These are phyloP conservation scores for Pseudochromis fuscus DNA, from an alignment of 2,797 vertebrate species.

Conservation along the genomic window DNA sequence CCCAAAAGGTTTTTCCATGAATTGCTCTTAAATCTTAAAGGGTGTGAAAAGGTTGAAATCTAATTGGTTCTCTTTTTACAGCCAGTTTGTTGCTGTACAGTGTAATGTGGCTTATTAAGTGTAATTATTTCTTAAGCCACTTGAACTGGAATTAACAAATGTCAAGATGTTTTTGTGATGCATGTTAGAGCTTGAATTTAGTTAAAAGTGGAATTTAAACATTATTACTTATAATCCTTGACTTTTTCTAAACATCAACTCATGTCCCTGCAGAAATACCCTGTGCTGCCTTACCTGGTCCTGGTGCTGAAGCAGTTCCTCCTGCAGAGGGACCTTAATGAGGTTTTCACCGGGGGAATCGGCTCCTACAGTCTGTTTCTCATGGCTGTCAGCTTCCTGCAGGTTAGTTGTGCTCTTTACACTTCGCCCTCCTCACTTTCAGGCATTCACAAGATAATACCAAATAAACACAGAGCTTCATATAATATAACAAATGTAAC, in stretches of 20 bases:
- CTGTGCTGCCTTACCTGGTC: slow-evolving; percentile 96
- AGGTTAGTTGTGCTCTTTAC: slow-evolving; percentile 85
- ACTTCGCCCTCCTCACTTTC: not conserved
- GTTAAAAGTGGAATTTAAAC: too few species aligned
- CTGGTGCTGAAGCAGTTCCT: slow-evolving; percentile 99
- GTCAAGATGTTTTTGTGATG: not conserved
- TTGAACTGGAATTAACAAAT: not conserved
- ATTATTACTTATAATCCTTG: not conserved
- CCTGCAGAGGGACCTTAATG: slow-evolving; percentile 97
- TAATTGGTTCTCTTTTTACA: not conserved
- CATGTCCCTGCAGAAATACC: slow-evolving; percentile 90
- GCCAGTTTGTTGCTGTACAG: not conserved
- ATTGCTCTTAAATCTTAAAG: too few species aligned
- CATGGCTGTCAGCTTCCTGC: slow-evolving; percentile 99
- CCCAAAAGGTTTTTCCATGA: too few species aligned
- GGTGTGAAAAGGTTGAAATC: too few species aligned
- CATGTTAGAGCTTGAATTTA: not conserved
- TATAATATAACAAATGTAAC: not conserved
- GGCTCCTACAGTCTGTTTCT: slow-evolving; percentile 99
- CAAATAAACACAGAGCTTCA: too few species aligned
- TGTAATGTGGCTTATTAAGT: not conserved
- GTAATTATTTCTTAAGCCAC: not conserved
- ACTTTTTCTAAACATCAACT: slow-evolving; percentile 11
- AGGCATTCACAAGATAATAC: too few species aligned
- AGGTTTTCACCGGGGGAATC: slow-evolving; percentile 98